Conservation (phyloP, 2,113 vertebrate species). For the Poeciliopsis occidentalis region DNA sequence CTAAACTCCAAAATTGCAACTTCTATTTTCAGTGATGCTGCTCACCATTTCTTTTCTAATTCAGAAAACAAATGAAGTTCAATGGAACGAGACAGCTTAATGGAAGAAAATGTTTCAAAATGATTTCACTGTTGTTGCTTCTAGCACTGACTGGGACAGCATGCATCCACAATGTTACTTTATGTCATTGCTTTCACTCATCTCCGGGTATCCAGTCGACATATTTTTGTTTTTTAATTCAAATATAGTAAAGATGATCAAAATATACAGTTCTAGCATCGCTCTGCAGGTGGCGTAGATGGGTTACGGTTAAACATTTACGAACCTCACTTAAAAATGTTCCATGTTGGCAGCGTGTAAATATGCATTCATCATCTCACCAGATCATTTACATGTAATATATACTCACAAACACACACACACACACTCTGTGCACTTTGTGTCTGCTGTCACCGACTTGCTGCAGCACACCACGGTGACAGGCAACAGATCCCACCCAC, state of each 20-base stretch:
- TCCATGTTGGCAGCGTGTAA: not conserved
- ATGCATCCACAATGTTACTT: no score
- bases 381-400: not conserved
- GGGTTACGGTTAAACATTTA: not conserved
- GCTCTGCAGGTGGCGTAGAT: not conserved
- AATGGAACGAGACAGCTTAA: not conserved
- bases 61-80: not conserved
- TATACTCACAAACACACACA: not conserved
- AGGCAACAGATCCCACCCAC: constrained; percentile 5
- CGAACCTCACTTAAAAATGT: not conserved
- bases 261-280: not conserved
- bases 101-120: not conserved
- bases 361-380: not conserved
- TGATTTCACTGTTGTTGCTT: no score
- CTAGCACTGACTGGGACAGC: no score
- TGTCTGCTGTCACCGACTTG: not conserved
- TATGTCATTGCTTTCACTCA: no score
- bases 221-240: not conserved
- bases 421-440: not conserved
- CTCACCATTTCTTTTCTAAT: no score
- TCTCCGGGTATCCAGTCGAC: not conserved
- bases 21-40: no score
- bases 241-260: not conserved
- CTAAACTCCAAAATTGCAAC: no score
- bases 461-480: not conserved